These are phyloP conservation scores for Lepilemur ruficaudatus DNA, from an alignment of 2,797 vertebrate species.

Conservation along the genomic window DNA sequence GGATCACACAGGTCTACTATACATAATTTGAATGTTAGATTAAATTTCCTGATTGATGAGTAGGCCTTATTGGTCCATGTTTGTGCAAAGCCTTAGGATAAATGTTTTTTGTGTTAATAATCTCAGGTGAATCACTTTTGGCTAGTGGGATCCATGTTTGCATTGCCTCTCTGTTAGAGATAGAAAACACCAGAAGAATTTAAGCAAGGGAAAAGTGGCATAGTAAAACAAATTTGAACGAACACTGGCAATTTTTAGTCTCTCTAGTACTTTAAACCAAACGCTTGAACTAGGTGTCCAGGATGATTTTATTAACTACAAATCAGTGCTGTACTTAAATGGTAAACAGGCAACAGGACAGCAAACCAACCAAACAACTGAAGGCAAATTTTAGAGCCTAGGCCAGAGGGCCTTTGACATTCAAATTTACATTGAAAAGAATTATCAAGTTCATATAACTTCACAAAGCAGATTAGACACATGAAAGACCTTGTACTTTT, in stretches of 20 bases:
- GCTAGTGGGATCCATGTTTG: neutral
- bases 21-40: neutral
- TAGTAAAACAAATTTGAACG: neutral
- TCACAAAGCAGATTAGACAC: neutral
- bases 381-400: neutral
- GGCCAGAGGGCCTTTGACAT: neutral
- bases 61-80: neutral
- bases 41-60: neutral
- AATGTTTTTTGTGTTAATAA: neutral
- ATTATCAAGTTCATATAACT: neutral
- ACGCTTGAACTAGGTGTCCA: neutral
- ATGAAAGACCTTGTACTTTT: neutral
- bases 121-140: neutral
- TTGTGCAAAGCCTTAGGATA: neutral
- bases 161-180: neutral
- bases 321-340: neutral
- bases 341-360: neutral
- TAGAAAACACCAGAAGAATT: neutral
- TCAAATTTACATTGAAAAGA: neutral
- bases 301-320: neutral
- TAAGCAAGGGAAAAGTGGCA: neutral
- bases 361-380: neutral
- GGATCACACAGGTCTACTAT: neutral
- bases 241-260: neutral
- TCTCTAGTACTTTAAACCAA: neutral